Evolutionary conservation across 2,797 vertebrate genomes (phyloP), one percentile per base, ranked within the genome.

Genomic region (Neopelma chrysocephalum): DNA sequence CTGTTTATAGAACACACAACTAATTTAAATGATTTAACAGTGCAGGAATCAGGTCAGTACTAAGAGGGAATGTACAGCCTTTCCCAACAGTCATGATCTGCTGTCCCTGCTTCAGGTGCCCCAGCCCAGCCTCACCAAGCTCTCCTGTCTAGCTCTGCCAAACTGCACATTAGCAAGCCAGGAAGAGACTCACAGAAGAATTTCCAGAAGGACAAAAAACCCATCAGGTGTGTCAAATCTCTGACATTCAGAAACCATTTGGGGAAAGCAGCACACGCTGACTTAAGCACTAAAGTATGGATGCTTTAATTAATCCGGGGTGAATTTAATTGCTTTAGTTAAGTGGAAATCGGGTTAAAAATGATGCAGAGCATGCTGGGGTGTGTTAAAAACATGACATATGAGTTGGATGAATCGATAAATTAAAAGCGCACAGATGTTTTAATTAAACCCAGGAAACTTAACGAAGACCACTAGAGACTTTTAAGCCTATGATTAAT

Each of bases 281-380:
- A 98, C 98, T 98, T 97, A 98, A 98, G 98, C 98, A 97, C 87
- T 98, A 98, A 98, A 97, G 98, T 98, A 97, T 97, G 97, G 98
- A 98, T 97, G 98, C 97, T 97, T 98, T 98, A 98, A 98, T 98
- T 98, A 98, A 98, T 98, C 98, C 95, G 57, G 98, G 98, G 97
- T 98, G 98, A 98, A 98, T 98, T 98, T 98, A 98, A 98, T 98
- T 98, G 98, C 98, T 98, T 98, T 98, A 98, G 98, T 98, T 98
- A 98, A 98, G 98, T 98, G 98, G 98, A 98, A 98, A 98, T 98
- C 79, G 96, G 98, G 98, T 98, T 98, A 98, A 98, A 98, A 98
- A 98, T 98, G 98, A 98, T 98, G 98, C 98, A 97, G 97, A 97
- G 97, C 98, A 98, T 98, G 98, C 98, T 98, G 98, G 98, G 97